Base-by-base conservation (phyloP, 2,888 invertebrate species). In the Dynastes tityus region DNA sequence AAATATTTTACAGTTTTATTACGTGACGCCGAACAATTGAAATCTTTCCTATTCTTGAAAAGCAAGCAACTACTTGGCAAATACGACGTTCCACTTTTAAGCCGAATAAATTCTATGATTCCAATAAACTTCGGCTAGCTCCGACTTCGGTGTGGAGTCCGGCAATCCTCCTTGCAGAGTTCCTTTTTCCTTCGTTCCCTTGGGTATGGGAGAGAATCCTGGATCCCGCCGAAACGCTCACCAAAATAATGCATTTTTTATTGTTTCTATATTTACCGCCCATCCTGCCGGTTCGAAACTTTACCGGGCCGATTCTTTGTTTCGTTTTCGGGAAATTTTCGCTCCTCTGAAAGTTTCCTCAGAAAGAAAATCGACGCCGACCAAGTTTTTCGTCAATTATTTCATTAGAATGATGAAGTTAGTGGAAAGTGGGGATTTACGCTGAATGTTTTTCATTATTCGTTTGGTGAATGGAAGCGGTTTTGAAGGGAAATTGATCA, bases 1-100 rank as follows among this genome's bases (percentile, higher is more conserved):
- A 68, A 68, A 68, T 68, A 68, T 68, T 68, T 68, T 51, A 68
- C 68, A 49, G 68, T 68, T 68, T 68, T 68, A 68, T 51, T 51
- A 68, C 68, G 68, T 68, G 71, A 40, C 45, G 61, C 40, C n/a
- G 61, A 74, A 74, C 61, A 74, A 49, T 74, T 49, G 45, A 74
- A 61, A 74, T 45, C 73, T 45, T 9, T 68, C 16, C n/a, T 27
- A 16, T 37, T 37, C 16, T n/a, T n/a, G 22, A 22, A 40, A 67
- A 45, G 45, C 27, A 32, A 63, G 63, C 29, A 32, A 9, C 9
- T 27, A 29, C 29, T 29, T n/a, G 49, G 49, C 29, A 29, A 68
- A 29, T 27, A 53, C 29, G 40, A 65, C 1, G 63, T 63, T 45
- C 67, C 6, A 22, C 9, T 67, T 51, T 51, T 68, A 68, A 63